Base-by-base conservation (phyloP, 2,797 vertebrate genomes). In the Sitta carolinensis region DNA sequence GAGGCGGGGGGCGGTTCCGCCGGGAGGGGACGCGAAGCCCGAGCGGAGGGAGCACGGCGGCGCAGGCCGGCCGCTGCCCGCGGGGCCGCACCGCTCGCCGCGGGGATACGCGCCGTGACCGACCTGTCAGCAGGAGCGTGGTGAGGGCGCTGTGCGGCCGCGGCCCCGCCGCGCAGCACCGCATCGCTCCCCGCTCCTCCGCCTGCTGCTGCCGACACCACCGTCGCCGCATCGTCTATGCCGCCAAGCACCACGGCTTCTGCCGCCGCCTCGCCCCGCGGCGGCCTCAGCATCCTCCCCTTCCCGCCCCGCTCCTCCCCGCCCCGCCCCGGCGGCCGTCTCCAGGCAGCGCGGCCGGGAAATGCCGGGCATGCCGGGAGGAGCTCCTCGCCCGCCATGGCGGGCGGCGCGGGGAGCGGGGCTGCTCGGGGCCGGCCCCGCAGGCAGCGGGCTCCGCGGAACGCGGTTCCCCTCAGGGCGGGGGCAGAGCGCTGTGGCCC, bases 41-140 rank as follows among this genome's bases (percentile, higher is more conserved):
- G 8, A 4, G 36, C 27, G 11, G 11, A 10, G 21, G 25, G 26
- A 38, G 8, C 36, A 13, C n/a, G 7, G 50, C 34, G 40, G 81
- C 36, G 70, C 84, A 57, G 66, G 62, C 70, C 75, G 47, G 78
- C 51, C 30, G n/a, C 55, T 43, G 58, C 54, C 22, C 29, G 36
- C 4, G n/a, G 32, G 72, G 50, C 68, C 64, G 38, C 21, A 20
- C 52, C 47, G 15, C 52, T n/a, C 9, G 13, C 48, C 48, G 55
- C 45, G 45, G 62, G 14, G 77, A 78, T 48, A 89, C 78, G 96
- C 80, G 74, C 92, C 72, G 93, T 70, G 90, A 96, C 94, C 64
- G 64, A 97, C 96, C 95, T 90, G 94, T 97, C 91, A 97, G 95
- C 84, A 87, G 55, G 75, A 92, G 51, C 16, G 91, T 95, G 89